A percentile compares a stretch with the other conserved stretches of the same genome.
phyloP scores from a whole-genome alignment of 2,797 vertebrate species.

The Melanotaenia maccullochi region DNA sequence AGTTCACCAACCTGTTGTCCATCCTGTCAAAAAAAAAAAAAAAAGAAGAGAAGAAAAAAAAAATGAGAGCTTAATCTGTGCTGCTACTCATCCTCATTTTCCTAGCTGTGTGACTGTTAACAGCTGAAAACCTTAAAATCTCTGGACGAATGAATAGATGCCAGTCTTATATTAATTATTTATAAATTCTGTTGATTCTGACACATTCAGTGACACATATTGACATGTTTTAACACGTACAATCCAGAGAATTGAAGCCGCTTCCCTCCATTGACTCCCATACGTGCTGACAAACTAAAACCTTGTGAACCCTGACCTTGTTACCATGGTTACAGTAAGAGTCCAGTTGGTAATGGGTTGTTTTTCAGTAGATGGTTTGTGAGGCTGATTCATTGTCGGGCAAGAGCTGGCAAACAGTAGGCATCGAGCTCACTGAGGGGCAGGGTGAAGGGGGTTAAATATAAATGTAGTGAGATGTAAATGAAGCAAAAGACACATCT shows the following conservation, averaged over 20 bases:
- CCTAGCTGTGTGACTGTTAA: neutral
- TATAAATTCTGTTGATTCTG: constrained; percentile 15
- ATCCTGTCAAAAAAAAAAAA: constrained; percentile 2
- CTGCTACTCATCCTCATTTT: neutral
- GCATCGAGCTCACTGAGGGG: constrained; percentile 14
- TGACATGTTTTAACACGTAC: constrained; percentile 26
- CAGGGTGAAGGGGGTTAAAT: constrained; percentile 18
- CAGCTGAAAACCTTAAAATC: neutral
- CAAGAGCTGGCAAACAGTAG: constrained; percentile 21
- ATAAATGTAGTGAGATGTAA: constrained; percentile 19
- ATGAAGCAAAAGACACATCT: constrained; percentile 6
- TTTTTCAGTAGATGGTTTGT: constrained; percentile 61
- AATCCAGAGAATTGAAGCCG: constrained; percentile 2
- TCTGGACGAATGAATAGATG: neutral
- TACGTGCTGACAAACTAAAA: constrained; percentile 57
- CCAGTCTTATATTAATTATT: neutral
- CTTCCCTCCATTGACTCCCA: constrained; percentile 27
- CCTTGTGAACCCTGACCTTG: constrained; percentile 69
- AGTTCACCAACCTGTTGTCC: constrained; percentile 46
- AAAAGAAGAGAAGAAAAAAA: too few relatives aligned
- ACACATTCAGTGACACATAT: constrained; percentile 14
- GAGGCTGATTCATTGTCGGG: constrained; percentile 11
- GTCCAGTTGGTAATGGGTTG: constrained; percentile 45
- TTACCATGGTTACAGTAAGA: constrained; percentile 57
- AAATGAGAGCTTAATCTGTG: neutral